phyloP scores from a whole-genome alignment of 2,888 invertebrate species.

The Dermolepida albohirtum region DNA sequence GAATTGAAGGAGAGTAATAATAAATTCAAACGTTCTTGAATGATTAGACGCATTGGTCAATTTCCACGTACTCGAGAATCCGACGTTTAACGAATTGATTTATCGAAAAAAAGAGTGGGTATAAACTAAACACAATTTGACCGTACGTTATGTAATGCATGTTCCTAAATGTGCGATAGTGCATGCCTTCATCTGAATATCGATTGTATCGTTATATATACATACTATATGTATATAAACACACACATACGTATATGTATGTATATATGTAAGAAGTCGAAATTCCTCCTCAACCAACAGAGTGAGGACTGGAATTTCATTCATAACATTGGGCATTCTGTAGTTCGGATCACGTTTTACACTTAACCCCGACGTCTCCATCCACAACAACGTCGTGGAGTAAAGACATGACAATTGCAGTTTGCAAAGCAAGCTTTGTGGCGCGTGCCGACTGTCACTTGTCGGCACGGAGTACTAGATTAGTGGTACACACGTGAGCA shows the following conservation, averaged over 20 bases:
- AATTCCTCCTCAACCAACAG: conserved; percentile 34
- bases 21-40: conserved; percentile 36
- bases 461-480: conserved; percentile 58
- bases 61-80: conserved; percentile 12
- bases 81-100: conserved; percentile 25
- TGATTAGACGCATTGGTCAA: conserved; percentile 18
- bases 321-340: conserved; percentile 39
- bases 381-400: conserved; percentile 21
- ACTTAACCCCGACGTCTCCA: conserved; percentile 35
- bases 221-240: conserved; percentile 12
- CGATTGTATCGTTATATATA: conserved; percentile 31
- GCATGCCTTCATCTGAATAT: conserved; percentile 29
- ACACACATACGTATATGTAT: conserved; percentile 8
- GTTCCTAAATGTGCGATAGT: conserved; percentile 24
- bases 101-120: conserved; percentile 15
- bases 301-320: conserved; percentile 39
- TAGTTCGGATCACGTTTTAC: conserved; percentile 38
- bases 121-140: conserved; percentile 3
- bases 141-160: background rate
- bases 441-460: conserved; percentile 62
- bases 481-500: conserved; percentile 57
- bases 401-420: conserved; percentile 47
- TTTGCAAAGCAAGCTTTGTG: conserved; percentile 49
- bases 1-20: conserved; percentile 35
- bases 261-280: conserved; percentile 30